Percentiles rank a stretch among this genome's conserved stretches.
Evolutionary conservation across 2,888 invertebrate genomes (phyloP).

Genomic region (Drymonia ruficornis): DNA sequence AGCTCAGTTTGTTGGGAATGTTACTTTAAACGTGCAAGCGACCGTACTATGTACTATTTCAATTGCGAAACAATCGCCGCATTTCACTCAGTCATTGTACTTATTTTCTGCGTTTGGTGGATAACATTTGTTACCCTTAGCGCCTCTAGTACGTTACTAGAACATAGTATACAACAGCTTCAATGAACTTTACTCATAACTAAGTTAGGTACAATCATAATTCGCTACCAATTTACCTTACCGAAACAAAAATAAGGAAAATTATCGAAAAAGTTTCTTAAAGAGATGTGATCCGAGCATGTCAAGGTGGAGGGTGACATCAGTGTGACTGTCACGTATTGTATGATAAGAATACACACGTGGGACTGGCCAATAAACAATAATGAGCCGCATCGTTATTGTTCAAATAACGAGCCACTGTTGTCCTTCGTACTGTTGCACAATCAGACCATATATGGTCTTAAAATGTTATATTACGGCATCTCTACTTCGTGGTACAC

Average conservation of each 20-base stretch:
- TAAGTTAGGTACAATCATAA: no score
- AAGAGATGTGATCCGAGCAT: neutral
- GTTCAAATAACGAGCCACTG: slow-evolving; percentile 24
- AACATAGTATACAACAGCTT: no score
- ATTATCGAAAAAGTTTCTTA: neutral
- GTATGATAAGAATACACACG: slow-evolving; percentile 26
- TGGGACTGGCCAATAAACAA: slow-evolving; percentile 23
- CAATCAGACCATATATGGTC: slow-evolving; percentile 3
- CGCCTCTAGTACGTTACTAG: no score
- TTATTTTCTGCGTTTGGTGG: no score
- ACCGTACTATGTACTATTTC: no score
- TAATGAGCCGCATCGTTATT: slow-evolving; percentile 34
- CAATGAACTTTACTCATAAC: no score
- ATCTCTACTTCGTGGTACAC: no score
- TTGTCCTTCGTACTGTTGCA: slow-evolving; percentile 20
- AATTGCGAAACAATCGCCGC: no score
- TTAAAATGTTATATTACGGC: neutral
- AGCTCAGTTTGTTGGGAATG: no score
- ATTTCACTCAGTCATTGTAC: no score
- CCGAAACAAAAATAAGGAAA: neutral
- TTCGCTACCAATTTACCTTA: neutral
- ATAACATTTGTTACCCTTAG: no score
- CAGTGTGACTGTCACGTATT: slow-evolving; percentile 38
- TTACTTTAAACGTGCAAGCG: no score
- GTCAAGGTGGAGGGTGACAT: slow-evolving; percentile 15